phyloP scores from a whole-genome alignment of 2,113 vertebrate genomes.

The Stomatorhinus ivindoensis region DNA sequence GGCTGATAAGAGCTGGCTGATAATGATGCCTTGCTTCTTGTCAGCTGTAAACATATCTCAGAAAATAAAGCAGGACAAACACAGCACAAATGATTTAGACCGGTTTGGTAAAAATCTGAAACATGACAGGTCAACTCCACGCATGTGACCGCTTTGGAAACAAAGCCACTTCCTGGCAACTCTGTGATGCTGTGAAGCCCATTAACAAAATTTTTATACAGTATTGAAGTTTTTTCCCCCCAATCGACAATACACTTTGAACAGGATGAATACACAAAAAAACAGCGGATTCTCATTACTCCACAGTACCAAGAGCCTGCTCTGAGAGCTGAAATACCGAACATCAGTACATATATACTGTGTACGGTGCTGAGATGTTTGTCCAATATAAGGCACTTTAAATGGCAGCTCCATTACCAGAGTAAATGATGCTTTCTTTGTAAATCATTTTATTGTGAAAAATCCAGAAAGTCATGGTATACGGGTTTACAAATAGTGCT shows the following conservation, averaged over 20 bases:
- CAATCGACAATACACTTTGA: not conserved
- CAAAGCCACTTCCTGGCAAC: too few species aligned
- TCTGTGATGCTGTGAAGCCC: too few species aligned
- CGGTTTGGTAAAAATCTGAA: too few species aligned
- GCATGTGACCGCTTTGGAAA: too few species aligned
- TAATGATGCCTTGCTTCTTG: too few species aligned
- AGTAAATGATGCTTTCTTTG: not conserved
- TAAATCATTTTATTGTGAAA: not conserved
- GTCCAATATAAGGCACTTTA: not conserved
- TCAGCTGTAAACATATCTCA: too few species aligned
- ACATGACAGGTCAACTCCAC: too few species aligned
- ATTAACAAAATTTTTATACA: too few species aligned
- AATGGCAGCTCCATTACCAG: not conserved
- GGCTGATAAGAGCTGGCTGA: too few species aligned
- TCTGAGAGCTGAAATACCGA: not conserved
- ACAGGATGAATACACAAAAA: not conserved
- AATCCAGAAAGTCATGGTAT: not conserved
- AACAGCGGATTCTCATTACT: not conserved
- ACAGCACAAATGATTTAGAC: too few species aligned
- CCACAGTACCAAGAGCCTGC: not conserved
- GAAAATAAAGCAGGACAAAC: too few species aligned
- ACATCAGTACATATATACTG: not conserved
- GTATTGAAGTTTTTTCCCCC: too few species aligned
- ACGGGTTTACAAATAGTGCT: not conserved
- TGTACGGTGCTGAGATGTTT: not conserved